Evolutionary conservation across 2,797 vertebrate species (phyloP), one percentile per base, ranked within the genome.

Genomic region (Leucoraja ocellata): DNA sequence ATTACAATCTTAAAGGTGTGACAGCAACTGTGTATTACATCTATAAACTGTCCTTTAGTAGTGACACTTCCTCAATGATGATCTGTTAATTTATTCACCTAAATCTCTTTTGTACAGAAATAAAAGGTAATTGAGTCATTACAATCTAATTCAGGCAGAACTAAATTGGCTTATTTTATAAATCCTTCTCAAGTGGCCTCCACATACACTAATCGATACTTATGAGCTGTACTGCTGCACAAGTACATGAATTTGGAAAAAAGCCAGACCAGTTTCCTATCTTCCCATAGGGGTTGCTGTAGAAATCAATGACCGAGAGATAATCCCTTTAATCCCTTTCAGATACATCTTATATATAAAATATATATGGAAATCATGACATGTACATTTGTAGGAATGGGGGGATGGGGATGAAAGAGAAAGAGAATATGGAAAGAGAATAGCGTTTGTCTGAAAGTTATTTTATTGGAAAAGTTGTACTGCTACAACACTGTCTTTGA

Each of bases 101-200:
- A 98, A 99, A 99, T 98, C 98, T 99, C 98, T 98, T 98, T 96
- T 97, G 97, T 98, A 97, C 98, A 99, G 98, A 99, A 99, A 99
- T 98, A 98, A 99, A 99, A 99, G 98, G 98, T 99, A 99, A 99
- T 99, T 99, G 99, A 99, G 98, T 99, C 98, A 98, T 99, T 99
- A 99, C 97, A 97, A 96, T 97, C 97, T 99, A 98, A 99, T 98
- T 98, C 98, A 97, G 97, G 97, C 97, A 97, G 97, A 97, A 98
- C 98, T 98, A 98, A 98, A 98, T 98, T 97, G 98, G 98, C 97
- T 98, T 98, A 98, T 97, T 98, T 99, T 98, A 97, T 97, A 98
- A 98, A 98, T 98, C 98, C 98, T 96, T 98, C 98, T 98, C 97
- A 95, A 96, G 97, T 96, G 96, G 96, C 96, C 97, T 96, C 95